Evolutionary conservation across 2,888 invertebrate genomes (phyloP).

Genomic region (Ptilodon capucinus): DNA sequence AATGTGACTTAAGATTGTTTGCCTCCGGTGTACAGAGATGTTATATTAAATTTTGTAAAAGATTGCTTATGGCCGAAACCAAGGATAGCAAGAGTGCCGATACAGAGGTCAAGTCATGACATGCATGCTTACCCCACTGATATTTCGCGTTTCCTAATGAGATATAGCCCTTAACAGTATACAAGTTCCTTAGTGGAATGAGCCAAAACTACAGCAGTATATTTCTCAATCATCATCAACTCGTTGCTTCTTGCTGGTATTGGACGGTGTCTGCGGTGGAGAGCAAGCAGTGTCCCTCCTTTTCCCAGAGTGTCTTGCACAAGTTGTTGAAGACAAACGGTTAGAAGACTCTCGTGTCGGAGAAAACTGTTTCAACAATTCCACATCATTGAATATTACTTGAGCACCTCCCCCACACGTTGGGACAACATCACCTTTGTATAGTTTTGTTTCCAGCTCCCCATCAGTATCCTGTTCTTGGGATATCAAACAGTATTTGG

Average conservation of each 20-base stretch:
- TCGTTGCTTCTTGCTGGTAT: slow-evolving; percentile 73
- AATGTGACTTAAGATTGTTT: too few species aligned
- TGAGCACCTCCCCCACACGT: slow-evolving; percentile 98
- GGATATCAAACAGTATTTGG: slow-evolving; percentile 95
- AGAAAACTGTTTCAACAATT: slow-evolving; percentile 91
- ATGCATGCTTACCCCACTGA: too few species aligned
- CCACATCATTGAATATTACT: slow-evolving; percentile 97
- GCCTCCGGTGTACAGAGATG: too few species aligned
- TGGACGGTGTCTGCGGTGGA: slow-evolving; percentile 71
- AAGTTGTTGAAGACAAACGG: slow-evolving; percentile 51
- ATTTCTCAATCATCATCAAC: slow-evolving; percentile 59
- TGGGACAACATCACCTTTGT: slow-evolving; percentile 96
- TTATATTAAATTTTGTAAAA: too few species aligned
- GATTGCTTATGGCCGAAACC: too few species aligned
- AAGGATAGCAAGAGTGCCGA: too few species aligned
- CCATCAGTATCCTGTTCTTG: slow-evolving; percentile 97
- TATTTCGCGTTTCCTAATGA: too few species aligned
- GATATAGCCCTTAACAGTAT: too few species aligned
- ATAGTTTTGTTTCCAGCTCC: slow-evolving; percentile 95
- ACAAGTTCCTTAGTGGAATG: too few species aligned
- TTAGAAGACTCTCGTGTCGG: slow-evolving; percentile 78
- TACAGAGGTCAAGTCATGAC: too few species aligned
- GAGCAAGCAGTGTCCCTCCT: slow-evolving; percentile 66
- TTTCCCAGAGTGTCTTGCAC: slow-evolving; percentile 72
- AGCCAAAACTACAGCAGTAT: neutral